Conservation (phyloP, 2,113 vertebrate genomes). For the Psittacula cyanocephala region DNA sequence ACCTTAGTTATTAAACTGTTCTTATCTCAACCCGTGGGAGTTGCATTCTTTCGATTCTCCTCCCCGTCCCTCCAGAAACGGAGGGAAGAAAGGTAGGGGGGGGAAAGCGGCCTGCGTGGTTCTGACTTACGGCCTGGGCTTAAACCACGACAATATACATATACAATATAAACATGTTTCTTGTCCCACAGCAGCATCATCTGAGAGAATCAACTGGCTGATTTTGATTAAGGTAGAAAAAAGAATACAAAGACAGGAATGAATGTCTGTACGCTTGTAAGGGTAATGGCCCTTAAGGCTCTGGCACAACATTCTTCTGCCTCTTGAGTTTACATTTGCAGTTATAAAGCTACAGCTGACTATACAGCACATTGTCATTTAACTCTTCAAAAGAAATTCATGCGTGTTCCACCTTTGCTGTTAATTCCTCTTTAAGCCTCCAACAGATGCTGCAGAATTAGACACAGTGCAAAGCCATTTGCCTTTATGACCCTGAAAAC, state of each 20-base stretch:
- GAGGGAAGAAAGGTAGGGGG: too few species aligned
- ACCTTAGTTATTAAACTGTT: too few species aligned
- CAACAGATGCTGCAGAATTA: constrained; percentile 34
- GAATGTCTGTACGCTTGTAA: rapidly evolving
- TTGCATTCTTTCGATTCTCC: too few species aligned
- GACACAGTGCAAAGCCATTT: constrained; percentile 31
- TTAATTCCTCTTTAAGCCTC: neutral
- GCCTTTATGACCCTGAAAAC: constrained; percentile 36
- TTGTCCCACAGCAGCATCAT: neutral
- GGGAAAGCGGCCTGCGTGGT: too few species aligned
- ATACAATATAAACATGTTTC: neutral
- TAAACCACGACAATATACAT: too few species aligned
- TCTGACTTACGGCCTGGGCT: too few species aligned
- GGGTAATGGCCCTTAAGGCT: neutral
- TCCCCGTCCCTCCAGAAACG: too few species aligned
- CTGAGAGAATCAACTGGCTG: neutral
- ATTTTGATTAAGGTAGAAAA: neutral
- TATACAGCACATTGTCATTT: neutral
- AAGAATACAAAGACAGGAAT: neutral
- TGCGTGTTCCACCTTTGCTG: neutral
- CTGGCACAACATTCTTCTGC: neutral
- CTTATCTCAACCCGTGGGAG: too few species aligned
- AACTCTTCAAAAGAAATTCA: neutral
- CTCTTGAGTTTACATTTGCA: neutral
- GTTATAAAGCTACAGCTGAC: neutral